These are phyloP conservation scores for Cactoblastis cactorum DNA, from an alignment of 2,888 invertebrate species.

Conservation along the genomic window DNA sequence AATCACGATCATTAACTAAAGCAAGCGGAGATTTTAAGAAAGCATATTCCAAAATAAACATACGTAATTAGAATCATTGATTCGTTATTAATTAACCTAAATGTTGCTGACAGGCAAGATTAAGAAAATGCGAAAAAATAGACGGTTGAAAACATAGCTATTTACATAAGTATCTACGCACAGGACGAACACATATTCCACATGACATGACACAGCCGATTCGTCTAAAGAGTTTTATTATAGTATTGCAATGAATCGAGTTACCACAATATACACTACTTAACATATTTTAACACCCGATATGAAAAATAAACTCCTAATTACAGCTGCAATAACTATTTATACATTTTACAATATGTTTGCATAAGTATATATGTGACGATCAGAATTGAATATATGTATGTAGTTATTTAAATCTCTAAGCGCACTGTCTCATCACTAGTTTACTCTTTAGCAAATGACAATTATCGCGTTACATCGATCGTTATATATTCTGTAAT, in stretches of 20 bases:
- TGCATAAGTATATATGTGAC: constrained; percentile 59
- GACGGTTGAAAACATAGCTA: constrained; percentile 34
- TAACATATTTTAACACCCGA: constrained; percentile 77
- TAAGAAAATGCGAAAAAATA: constrained; percentile 15
- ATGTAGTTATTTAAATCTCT: constrained; percentile 58
- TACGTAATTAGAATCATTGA: constrained; percentile 22
- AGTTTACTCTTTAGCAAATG: constrained; percentile 57
- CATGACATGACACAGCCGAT: constrained; percentile 77
- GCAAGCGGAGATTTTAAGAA: constrained; percentile 54
- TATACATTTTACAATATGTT: constrained; percentile 75
- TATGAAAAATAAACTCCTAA: constrained; percentile 80
- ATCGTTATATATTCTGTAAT: constrained; percentile 44
- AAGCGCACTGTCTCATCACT: constrained; percentile 66
- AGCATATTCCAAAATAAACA: constrained; percentile 24
- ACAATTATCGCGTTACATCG: constrained; percentile 47
- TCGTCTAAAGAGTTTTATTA: constrained; percentile 63
- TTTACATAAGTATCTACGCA: constrained; percentile 67
- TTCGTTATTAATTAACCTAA: constrained; percentile 6
- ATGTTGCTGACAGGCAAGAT: constrained; percentile 4
- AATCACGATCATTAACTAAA: constrained; percentile 70
- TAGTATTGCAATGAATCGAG: constrained; percentile 65
- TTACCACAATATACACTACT: constrained; percentile 74
- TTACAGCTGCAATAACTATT: constrained; percentile 79
- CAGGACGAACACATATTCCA: constrained; percentile 64
- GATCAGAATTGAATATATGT: constrained; percentile 51